Conservation (phyloP, 1,140 invertebrate genomes). For the Drosophila triauraria region DNA sequence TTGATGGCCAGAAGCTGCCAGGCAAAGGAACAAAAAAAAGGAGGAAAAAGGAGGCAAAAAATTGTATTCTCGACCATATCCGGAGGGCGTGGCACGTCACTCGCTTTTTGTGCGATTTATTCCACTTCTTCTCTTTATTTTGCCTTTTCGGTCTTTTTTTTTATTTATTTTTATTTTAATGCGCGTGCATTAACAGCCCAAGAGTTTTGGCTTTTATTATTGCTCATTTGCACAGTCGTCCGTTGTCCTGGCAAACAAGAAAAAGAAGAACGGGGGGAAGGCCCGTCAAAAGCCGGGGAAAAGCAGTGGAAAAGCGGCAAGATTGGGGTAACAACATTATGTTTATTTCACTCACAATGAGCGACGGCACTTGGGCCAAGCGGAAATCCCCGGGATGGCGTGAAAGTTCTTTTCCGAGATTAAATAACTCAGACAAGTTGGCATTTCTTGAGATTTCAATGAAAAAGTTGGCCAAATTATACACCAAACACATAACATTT, state of each 20-base stretch:
- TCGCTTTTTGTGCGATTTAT: conserved; percentile 71
- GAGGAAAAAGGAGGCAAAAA: conserved; percentile 9
- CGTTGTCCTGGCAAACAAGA: conserved; percentile 28
- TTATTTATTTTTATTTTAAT: conserved; percentile 63
- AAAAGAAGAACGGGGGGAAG: not conserved
- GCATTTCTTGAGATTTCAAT: conserved; percentile 2
- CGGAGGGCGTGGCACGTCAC: conserved; percentile 29
- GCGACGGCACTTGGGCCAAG: conserved; percentile 44
- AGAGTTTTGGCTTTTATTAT: conserved; percentile 77
- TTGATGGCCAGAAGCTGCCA: conserved; percentile 46
- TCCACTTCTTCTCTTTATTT: conserved; percentile 51
- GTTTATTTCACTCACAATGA: conserved; percentile 45
- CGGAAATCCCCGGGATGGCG: conserved; percentile 28
- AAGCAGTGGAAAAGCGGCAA: conserved; percentile 12
- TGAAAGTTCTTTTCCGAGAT: conserved; percentile 25
- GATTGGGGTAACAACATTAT: conserved; percentile 44
- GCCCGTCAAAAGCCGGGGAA: conserved; percentile 12
- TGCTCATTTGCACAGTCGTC: conserved; percentile 69
- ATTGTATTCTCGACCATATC: conserved; percentile 39
- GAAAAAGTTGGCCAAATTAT: conserved; percentile 4
- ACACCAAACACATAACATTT: not conserved
- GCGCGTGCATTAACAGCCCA: conserved; percentile 73
- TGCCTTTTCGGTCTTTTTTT: conserved; percentile 47
- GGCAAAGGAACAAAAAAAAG: not conserved
- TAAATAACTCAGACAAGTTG: conserved; percentile 24